phyloP scores from a whole-genome alignment of 2,113 vertebrate genomes.

The Bagarius yarrelli region DNA sequence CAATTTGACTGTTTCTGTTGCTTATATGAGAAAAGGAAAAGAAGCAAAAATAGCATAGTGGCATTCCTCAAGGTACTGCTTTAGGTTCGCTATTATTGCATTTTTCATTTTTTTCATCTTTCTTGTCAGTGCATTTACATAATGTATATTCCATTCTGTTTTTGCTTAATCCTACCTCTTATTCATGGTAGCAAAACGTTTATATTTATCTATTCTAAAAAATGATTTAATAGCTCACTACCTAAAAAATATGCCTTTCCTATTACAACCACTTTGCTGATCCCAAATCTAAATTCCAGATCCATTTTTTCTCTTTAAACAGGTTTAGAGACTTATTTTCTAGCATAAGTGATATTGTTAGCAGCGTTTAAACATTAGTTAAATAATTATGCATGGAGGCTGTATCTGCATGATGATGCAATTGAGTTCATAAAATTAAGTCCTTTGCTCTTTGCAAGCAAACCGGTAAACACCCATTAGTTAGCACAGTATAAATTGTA shows the following conservation, averaged over 20 bases:
- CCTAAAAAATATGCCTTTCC: background rate
- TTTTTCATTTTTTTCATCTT: background rate
- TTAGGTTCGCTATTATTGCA: background rate
- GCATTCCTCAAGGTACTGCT: background rate
- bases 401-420: constrained; percentile 49
- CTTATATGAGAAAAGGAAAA: background rate
- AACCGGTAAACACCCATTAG: constrained; percentile 16
- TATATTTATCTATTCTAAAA: background rate
- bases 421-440: constrained; percentile 57
- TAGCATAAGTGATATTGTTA: constrained; percentile 13
- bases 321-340: background rate
- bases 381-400: constrained; percentile 46
- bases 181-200: background rate
- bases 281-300: background rate
- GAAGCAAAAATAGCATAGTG: background rate
- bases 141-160: background rate
- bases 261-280: background rate
- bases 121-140: background rate
- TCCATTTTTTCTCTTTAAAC: background rate
- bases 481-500: background rate
- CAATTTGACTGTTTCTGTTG: background rate
- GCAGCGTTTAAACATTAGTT: constrained; percentile 52
- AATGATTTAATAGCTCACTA: background rate
- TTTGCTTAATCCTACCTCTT: background rate
- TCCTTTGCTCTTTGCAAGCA: constrained; percentile 34